Percentiles rank a stretch among this genome's conserved stretches.
Evolutionary conservation across 2,797 vertebrate genomes (phyloP).

Genomic region (Pogoniulus pusillus): DNA sequence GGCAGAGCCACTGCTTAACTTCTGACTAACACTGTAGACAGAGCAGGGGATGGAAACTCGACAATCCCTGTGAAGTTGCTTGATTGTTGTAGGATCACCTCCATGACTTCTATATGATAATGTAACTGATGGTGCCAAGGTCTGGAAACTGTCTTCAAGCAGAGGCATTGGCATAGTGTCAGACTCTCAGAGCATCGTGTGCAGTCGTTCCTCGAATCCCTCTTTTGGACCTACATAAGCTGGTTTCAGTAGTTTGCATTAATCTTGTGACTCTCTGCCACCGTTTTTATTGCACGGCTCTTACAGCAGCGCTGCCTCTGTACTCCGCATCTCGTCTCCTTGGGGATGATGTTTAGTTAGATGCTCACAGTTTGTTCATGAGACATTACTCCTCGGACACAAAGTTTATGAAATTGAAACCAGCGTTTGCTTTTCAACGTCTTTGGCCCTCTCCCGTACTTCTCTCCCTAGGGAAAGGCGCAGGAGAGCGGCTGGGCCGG

Average conservation of each 20-base stretch:
- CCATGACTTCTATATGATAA: neutral
- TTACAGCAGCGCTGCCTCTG: accelerated
- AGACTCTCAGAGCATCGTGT: neutral
- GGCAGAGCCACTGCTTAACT: neutral
- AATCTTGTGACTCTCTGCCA: neutral
- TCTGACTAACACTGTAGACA: neutral
- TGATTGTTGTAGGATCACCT: neutral
- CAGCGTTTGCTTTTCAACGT: accelerated
- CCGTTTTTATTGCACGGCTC: accelerated
- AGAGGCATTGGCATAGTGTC: neutral
- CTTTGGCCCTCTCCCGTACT: no score
- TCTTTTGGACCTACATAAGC: neutral
- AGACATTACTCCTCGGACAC: accelerated
- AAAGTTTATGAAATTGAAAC: accelerated
- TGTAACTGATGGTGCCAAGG: neutral
- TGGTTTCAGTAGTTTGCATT: no score
- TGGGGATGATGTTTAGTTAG: accelerated
- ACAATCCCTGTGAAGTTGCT: neutral
- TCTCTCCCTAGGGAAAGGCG: neutral
- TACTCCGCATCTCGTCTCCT: accelerated
- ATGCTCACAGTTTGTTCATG: accelerated
- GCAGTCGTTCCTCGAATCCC: neutral
- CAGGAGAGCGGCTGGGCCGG: no score
- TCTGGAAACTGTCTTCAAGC: neutral
- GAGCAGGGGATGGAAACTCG: neutral